Evolutionary conservation across 2,888 invertebrate species (phyloP).

Genomic region (Apamea sordens): DNA sequence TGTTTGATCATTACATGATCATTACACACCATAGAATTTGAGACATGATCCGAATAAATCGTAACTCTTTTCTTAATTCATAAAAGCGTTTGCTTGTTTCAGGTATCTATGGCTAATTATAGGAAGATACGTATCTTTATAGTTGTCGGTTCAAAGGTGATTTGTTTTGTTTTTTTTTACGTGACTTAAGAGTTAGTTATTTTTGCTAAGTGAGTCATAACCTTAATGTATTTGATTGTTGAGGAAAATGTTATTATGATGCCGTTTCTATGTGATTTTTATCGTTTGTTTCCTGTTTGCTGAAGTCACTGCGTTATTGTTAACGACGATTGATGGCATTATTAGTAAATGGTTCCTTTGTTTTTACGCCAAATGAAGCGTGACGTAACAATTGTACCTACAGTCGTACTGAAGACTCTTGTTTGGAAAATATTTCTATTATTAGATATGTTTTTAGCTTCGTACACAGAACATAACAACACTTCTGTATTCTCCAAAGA

Average conservation of each 20-base stretch:
- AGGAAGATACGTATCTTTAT: neutral
- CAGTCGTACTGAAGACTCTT: neutral
- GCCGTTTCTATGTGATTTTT: neutral
- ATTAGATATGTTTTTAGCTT: neutral
- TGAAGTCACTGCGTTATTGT: neutral
- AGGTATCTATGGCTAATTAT: neutral
- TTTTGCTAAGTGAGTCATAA: neutral
- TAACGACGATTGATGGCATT: neutral
- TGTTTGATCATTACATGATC: slow-evolving; percentile 28
- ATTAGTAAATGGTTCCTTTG: neutral
- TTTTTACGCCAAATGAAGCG: neutral
- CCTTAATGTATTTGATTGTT: neutral
- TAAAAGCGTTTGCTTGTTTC: neutral
- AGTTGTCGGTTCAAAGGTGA: neutral
- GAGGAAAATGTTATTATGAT: neutral
- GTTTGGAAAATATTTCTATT: neutral
- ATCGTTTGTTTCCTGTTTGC: neutral
- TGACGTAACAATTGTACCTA: neutral
- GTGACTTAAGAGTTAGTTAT: neutral
- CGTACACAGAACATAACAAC: neutral
- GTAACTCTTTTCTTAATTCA: neutral
- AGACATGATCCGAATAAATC: slow-evolving; percentile 30
- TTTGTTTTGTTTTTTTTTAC: neutral
- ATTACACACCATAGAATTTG: slow-evolving; percentile 31
- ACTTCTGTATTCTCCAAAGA: neutral